Base-by-base conservation (phyloP, 2,888 invertebrate species). In the Drosophila acutilabella region DNA sequence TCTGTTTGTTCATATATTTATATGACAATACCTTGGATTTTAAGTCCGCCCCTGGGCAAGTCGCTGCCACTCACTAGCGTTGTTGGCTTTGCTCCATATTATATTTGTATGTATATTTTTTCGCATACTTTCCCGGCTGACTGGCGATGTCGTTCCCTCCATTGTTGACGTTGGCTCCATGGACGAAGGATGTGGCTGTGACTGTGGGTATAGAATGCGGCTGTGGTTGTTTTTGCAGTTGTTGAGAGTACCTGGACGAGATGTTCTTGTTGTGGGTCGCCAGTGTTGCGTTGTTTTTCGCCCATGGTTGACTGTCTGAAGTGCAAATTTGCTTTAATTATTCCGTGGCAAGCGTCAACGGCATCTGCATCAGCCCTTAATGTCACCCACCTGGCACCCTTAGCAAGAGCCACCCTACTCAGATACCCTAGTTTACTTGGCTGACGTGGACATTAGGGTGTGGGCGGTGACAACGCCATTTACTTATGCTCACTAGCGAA, bases 311-410 rank as follows among this genome's bases (percentile, higher is more conserved):
- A 73, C 77, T 86, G 91, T 88, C 90, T 91, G 90, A 91, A 91
- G 91, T 89, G 91, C 81, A 91, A 91, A 91, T 91, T 91, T 90
- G 89, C 85, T 88, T 90, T 88, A 90, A 91, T 90, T 91, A 90
- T 91, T 87, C 78, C 81, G 75, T 71, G 80, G 88, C 78, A 82
- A 84, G 53, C 74, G 64, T 66, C 87, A 74, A 68, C 70, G 64
- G 64, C 76, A 84, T 66, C 72, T 87, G 85, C 86, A 81, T 48
- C 74, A 74, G 68, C 51, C 13, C 30, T 36, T 47, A 26, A n/a
- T 36, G 38, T 42, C 48, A 33, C 42, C 23, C 50, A 8, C 33
- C 61, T 58, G 64, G 45, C 78, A 59, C 20, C 51, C 51, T 59
- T 33, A 47, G 14, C 45, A 13, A 13, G 36, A 26, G 20, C 45